These are phyloP conservation scores for Oscheius onirici DNA, from an alignment of 2,888 invertebrate species.

Conservation along the genomic window DNA sequence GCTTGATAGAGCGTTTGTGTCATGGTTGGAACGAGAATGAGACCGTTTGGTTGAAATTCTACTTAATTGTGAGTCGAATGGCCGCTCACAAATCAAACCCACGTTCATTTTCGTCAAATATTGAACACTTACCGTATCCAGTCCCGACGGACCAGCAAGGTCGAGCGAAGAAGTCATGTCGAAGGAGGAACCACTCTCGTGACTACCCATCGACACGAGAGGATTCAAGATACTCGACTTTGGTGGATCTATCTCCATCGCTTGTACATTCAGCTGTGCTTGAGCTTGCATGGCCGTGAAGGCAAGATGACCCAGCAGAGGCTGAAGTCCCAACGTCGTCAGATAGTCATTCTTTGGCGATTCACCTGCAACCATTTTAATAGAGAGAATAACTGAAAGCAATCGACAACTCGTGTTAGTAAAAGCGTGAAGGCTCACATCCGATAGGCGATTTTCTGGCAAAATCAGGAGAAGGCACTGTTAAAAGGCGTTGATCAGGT, in stretches of 20 bases:
- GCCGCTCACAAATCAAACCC: background rate
- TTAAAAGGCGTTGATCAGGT: conserved; percentile 51
- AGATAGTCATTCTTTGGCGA: conserved; percentile 41
- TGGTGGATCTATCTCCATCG: conserved; percentile 28
- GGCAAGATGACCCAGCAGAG: conserved; percentile 41
- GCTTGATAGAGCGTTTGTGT: too few relatives aligned
- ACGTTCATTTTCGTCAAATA: background rate
- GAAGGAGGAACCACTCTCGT: conserved; percentile 25
- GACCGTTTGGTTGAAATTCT: too few relatives aligned
- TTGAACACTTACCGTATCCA: conserved; percentile 17
- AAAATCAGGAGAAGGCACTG: conserved; percentile 57
- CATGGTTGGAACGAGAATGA: too few relatives aligned
- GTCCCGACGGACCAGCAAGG: conserved; percentile 23
- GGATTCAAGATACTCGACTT: conserved; percentile 18
- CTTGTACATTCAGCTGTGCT: conserved; percentile 2
- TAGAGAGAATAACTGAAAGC: background rate
- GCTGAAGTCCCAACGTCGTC: conserved; percentile 26
- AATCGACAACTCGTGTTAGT: conserved; percentile 13
- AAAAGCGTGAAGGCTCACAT: conserved; percentile 1
- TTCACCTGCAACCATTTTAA: conserved; percentile 37
- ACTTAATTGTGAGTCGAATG: too few relatives aligned
- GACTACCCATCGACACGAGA: conserved; percentile 21
- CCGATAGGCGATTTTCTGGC: conserved; percentile 49
- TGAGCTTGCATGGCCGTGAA: conserved; percentile 31
- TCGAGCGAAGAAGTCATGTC: conserved; percentile 27